These are phyloP conservation scores for Conger conger DNA, from an alignment of 2,113 vertebrate species.

Conservation along the genomic window DNA sequence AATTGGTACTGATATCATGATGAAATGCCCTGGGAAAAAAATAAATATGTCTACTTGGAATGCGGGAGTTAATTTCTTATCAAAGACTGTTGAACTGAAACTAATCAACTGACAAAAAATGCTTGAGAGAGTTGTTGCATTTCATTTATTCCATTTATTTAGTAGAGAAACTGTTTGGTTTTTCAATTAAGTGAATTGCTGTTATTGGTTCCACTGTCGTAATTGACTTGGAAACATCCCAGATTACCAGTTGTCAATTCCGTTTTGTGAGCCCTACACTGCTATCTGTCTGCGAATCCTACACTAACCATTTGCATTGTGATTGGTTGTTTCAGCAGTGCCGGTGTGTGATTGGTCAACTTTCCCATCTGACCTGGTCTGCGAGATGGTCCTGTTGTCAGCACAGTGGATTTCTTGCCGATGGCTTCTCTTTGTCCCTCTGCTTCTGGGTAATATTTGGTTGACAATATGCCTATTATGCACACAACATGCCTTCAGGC, in stretches of 20 bases:
- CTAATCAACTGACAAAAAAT: conserved; percentile 67
- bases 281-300: neutral
- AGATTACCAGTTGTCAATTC: conserved; percentile 39
- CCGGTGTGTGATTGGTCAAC: neutral
- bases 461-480: neutral
- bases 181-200: conserved; percentile 74
- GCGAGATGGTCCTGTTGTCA: neutral
- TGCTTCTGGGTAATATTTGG: conserved; percentile 8
- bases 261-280: neutral
- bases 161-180: conserved; percentile 70
- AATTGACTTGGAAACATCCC: conserved; percentile 66
- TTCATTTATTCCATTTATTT: conserved; percentile 67
- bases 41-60: conserved; percentile 57
- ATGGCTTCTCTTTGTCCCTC: conserved; percentile 15
- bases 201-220: conserved; percentile 66
- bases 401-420: neutral
- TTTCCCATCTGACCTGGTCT: neutral
- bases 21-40: conserved; percentile 57
- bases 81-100: conserved; percentile 72
- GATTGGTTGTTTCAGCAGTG: neutral
- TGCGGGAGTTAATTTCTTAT: conserved; percentile 71
- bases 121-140: conserved; percentile 61
- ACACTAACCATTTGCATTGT: neutral
- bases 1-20: conserved; percentile 51
- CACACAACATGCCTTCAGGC: neutral